These are phyloP conservation scores for Prolemur simus DNA, from an alignment of 2,113 vertebrate genomes.

Conservation along the genomic window DNA sequence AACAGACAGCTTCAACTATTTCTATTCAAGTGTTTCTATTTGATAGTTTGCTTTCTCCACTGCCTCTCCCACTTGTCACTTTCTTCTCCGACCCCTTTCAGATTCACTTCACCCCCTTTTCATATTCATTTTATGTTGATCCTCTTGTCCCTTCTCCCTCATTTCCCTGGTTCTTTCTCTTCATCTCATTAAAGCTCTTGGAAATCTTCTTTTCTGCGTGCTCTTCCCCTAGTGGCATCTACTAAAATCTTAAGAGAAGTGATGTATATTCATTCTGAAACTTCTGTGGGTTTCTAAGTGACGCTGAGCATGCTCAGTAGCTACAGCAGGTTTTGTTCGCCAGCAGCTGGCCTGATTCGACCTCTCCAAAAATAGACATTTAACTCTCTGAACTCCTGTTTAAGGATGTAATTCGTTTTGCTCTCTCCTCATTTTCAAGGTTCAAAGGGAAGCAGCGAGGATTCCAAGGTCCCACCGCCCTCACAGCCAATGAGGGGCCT, in stretches of 20 bases:
- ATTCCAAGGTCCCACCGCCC: constrained; percentile 55
- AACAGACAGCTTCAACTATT: neutral
- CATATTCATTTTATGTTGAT: neutral
- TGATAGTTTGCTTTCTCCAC: neutral
- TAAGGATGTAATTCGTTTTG: constrained; percentile 54
- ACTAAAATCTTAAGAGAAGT: constrained; percentile 6
- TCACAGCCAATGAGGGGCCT: constrained; percentile 69
- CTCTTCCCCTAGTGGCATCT: neutral
- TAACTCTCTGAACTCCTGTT: constrained; percentile 66
- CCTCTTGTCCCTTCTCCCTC: neutral
- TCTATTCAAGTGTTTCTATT: neutral
- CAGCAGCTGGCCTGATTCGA: constrained; percentile 60
- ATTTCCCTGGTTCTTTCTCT: neutral
- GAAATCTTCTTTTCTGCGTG: neutral
- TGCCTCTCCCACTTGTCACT: neutral
- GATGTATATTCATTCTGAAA: constrained; percentile 58
- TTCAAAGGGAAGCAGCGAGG: constrained; percentile 26
- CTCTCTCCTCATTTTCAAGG: constrained; percentile 44
- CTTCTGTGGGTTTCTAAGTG: constrained; percentile 52
- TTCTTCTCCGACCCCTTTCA: neutral
- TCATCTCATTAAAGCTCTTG: neutral
- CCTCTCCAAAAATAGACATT: constrained; percentile 71
- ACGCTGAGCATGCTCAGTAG: constrained; percentile 73
- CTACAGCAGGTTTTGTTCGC: constrained; percentile 34
- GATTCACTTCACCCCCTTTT: neutral